Percentiles rank a stretch among this genome's conserved stretches.
Conservation (phyloP, 2,797 vertebrate genomes). For the Acipenser oxyrinchus region DNA sequence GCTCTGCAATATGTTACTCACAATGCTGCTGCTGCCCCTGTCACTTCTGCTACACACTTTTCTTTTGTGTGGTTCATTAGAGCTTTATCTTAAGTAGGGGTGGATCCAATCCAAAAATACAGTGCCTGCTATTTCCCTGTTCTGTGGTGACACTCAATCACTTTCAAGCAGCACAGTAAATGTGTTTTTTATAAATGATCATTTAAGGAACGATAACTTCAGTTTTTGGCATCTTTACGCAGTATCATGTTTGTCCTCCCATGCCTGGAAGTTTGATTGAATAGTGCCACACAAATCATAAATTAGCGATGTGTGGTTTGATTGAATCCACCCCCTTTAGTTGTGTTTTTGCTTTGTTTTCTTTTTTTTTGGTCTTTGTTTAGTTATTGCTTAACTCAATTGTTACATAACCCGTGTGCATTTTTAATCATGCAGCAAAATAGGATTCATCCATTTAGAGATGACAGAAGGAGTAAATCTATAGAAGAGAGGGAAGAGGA, state of each 20-base stretch:
- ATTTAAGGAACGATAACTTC: no score
- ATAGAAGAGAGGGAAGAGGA: conserved; percentile 95
- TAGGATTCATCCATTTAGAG: conserved; percentile 75
- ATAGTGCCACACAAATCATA: background rate
- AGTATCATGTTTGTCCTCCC: background rate
- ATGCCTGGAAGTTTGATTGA: background rate
- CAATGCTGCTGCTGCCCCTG: background rate
- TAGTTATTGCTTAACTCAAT: conserved; percentile 5
- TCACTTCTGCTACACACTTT: background rate
- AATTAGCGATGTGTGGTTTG: background rate
- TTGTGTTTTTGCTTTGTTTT: background rate
- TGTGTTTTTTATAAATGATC: no score
- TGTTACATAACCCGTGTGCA: conserved; percentile 56
- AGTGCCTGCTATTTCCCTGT: no score
- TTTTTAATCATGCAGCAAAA: conserved; percentile 71
- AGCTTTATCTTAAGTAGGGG: no score
- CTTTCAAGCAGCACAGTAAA: no score
- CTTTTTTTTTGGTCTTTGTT: no score
- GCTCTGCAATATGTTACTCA: background rate
- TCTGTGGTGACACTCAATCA: no score
- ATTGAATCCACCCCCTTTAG: background rate
- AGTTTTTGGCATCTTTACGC: no score
- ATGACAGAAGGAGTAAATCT: conserved; percentile 87
- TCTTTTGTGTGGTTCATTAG: background rate
- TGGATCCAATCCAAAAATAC: no score